phyloP scores from a whole-genome alignment of 2,888 invertebrate genomes.

The Stegana nigrithorax region DNA sequence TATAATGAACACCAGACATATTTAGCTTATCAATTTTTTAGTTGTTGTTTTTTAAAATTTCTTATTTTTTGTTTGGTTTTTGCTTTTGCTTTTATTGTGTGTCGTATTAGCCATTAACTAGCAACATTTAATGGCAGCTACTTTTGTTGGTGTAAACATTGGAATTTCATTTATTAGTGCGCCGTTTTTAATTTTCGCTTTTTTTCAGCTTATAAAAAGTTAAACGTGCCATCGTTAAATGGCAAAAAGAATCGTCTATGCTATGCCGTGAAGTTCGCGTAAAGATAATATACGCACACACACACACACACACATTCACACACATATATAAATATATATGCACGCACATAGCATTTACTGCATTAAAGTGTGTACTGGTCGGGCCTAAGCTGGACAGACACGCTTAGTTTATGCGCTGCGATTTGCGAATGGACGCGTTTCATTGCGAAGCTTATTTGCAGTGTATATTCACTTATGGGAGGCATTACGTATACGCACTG shows the following conservation, averaged over 20 bases:
- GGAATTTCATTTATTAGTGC: not conserved
- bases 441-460: no score
- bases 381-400: no score
- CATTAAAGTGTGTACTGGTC: no score
- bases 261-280: no score
- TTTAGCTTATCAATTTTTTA: no score
- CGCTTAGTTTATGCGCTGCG: not conserved
- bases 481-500: slow-evolving; percentile 48
- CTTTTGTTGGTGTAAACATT: not conserved
- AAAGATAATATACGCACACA: not conserved
- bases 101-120: no score
- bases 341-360: no score
- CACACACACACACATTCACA: not conserved
- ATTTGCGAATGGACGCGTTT: not conserved
- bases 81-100: no score
- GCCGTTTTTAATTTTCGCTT: not conserved
- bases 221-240: slow-evolving; percentile 18
- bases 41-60: no score
- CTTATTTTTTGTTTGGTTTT: no score
- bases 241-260: not conserved
- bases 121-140: no score
- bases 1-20: no score
- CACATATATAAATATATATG: not conserved
- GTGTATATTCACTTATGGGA: not conserved
- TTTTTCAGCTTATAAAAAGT: slow-evolving; percentile 10